Conservation (phyloP, 2,888 invertebrate species). For the Oligia fasciuncula region DNA sequence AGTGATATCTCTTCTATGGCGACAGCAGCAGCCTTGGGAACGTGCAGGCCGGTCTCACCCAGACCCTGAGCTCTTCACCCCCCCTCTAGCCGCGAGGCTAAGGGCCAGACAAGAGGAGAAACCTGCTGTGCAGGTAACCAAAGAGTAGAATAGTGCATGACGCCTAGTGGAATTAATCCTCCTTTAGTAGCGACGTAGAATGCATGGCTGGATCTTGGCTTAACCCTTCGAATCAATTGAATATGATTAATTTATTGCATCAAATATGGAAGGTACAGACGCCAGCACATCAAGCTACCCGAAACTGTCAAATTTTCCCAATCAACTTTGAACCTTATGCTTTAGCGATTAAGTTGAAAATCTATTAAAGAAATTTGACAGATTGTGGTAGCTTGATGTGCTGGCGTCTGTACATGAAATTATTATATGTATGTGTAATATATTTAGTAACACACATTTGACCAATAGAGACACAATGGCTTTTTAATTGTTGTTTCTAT, state of each 20-base stretch:
- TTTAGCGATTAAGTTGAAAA: too few relatives aligned
- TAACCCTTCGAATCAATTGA: neutral
- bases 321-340: too few relatives aligned
- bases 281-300: too few relatives aligned
- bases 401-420: too few relatives aligned
- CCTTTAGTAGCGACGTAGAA: constrained; percentile 8
- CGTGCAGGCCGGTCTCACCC: constrained; percentile 75
- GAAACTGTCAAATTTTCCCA: too few relatives aligned
- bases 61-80: constrained; percentile 85
- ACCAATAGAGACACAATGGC: neutral
- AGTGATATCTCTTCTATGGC: constrained; percentile 78
- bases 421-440: too few relatives aligned
- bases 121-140: constrained; percentile 75
- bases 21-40: constrained; percentile 84
- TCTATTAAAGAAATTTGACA: too few relatives aligned
- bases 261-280: too few relatives aligned
- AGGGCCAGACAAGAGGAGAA: constrained; percentile 70
- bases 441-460: too few relatives aligned
- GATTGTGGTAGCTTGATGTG: too few relatives aligned
- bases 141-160: constrained; percentile 49
- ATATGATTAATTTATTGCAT: too few relatives aligned
- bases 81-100: constrained; percentile 79
- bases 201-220: constrained; percentile 16
- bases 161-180: constrained; percentile 8
- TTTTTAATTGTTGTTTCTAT: neutral